Percentiles rank a stretch among this genome's conserved stretches.
Conservation (phyloP, 2,113 vertebrate species). For the Pseudorasbora parva region DNA sequence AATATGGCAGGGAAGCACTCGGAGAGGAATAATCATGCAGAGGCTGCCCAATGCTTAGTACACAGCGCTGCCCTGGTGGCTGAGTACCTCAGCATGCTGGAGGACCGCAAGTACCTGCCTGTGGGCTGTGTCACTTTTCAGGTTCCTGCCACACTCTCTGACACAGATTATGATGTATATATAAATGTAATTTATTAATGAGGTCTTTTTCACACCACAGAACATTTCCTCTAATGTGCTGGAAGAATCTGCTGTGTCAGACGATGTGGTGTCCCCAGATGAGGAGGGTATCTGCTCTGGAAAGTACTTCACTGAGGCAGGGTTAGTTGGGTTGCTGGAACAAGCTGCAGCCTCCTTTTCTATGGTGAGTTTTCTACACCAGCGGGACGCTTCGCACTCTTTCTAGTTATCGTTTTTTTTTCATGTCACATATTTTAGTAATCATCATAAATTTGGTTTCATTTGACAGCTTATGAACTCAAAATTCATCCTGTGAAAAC, state of each 20-base stretch:
- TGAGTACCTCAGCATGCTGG: conserved; percentile 97
- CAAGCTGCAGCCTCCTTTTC: conserved; percentile 96
- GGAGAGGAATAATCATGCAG: conserved; percentile 93
- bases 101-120: conserved; percentile 98
- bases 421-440: no score
- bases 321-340: conserved; percentile 95
- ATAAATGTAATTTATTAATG: background rate
- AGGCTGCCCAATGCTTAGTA: conserved; percentile 95
- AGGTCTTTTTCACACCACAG: conserved; percentile 65
- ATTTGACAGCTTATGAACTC: no score
- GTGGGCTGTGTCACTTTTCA: conserved; percentile 98
- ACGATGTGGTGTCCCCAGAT: conserved; percentile 96
- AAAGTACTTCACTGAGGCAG: conserved; percentile 97
- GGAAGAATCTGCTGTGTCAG: conserved; percentile 97
- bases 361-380: conserved; percentile 80
- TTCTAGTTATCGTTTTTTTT: no score
- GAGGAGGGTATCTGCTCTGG: conserved; percentile 99
- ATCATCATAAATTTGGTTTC: no score
- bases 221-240: conserved; percentile 98
- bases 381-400: no score
- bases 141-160: conserved; percentile 68
- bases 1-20: conserved; percentile 99
- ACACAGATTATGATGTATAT: background rate
- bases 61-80: conserved; percentile 98
- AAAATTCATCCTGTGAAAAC: no score